Evolutionary conservation across 64 coral and sea anemone species (phyloP).

Genomic region (Montipora cactus): DNA sequence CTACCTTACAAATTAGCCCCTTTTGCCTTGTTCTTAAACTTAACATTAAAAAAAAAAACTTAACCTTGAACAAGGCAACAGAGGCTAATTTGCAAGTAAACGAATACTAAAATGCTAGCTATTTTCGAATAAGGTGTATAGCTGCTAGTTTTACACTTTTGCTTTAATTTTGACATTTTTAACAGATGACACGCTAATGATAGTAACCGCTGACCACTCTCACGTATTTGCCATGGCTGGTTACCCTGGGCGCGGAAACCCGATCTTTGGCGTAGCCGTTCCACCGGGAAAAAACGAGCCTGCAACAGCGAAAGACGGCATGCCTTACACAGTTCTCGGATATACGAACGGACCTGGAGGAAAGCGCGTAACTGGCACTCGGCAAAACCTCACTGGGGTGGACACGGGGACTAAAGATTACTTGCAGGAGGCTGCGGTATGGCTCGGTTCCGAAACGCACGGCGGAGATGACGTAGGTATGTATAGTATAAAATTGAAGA

Average conservation of each 20-base stretch:
- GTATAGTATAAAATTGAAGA: too few species aligned
- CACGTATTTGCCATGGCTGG: slow-evolving; percentile 86
- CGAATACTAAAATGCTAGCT: too few species aligned
- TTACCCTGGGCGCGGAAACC: slow-evolving; percentile 78
- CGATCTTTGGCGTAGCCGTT: slow-evolving; percentile 78
- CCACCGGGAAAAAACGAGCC: not conserved
- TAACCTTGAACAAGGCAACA: too few species aligned
- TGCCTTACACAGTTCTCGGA: slow-evolving; percentile 70
- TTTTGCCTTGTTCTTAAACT: too few species aligned
- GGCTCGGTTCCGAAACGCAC: slow-evolving; percentile 56
- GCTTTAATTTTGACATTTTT: too few species aligned
- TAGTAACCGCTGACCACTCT: slow-evolving; percentile 93
- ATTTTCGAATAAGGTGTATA: too few species aligned
- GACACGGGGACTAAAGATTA: slow-evolving; percentile 73
- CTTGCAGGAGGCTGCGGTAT: slow-evolving; percentile 53
- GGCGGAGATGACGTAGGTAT: slow-evolving; percentile 82
- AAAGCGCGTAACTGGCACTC: not conserved
- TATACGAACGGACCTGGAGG: slow-evolving; percentile 84
- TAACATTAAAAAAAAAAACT: too few species aligned
- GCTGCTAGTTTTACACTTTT: too few species aligned
- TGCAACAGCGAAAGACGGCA: slow-evolving; percentile 4
- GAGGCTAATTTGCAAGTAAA: too few species aligned
- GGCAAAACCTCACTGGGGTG: slow-evolving; percentile 63
- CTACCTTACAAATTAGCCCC: too few species aligned
- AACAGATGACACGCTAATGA: slow-evolving; percentile 79